Base-by-base conservation (phyloP, 35 echinoderm and acorn worm genomes). In the Ophiothrix spiculata region DNA sequence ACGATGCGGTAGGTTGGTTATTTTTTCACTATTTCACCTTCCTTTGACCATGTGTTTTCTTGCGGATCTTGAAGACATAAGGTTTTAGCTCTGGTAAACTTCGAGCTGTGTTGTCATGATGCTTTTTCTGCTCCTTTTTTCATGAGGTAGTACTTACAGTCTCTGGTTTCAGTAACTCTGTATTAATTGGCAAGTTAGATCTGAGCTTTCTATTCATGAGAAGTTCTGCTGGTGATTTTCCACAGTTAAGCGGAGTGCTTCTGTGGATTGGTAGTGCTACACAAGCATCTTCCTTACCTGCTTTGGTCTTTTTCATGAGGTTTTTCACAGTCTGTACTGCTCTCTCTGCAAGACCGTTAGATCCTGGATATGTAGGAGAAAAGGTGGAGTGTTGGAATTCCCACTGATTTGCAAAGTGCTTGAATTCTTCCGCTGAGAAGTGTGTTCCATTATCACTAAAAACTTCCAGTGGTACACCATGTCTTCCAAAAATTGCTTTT, bases 361-460 rank as follows among this genome's bases (percentile, higher is more conserved):
- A 89, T n/a, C 89, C 75, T 23, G 90, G 56, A 56, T 90, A 87
- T 23, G 77, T 8, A n/a, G 94, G 86, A 36, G 86, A 86, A 4
- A 77, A 90, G 23, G 94, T 97, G 0, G 4, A 19, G 49, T 95
- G 93, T 54, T 74, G 0, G 41, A 95, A 85, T 49, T 91, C 76
- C 93, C 82, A 95, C n/a, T 91, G 35, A 16, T 80, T 39, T n/a
- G 75, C 45, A 69, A 94, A 94, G 3, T 82, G 56, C 45, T 82
- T n/a, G 60, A 95, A 95, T 77, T 95, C 81, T 46, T 56, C 75
- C 39, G 79, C 40, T 3, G 0, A 31, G 84, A 88, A 95, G 45
- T 91, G 92, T 31, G 84, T 69, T 23, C 89, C 93, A 91, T 95
- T 95, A 46, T 95, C 86, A 36, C 63, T 84, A 11, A 91, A 56